Evolutionary conservation across 2,888 invertebrate species (phyloP).

Genomic region (Caenorhabditis drosophilae): DNA sequence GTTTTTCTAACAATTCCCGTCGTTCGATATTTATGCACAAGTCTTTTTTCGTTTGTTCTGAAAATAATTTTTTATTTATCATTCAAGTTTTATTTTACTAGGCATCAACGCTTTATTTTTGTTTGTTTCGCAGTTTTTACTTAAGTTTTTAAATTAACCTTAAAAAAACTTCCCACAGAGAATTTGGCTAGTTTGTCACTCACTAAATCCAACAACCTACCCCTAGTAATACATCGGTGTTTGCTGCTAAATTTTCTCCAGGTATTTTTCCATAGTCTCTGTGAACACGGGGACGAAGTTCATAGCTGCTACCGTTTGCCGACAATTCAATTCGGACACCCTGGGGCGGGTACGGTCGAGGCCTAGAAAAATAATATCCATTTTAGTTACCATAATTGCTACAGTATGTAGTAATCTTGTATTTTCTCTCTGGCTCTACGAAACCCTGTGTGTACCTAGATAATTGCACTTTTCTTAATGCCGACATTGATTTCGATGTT

Average conservation of each 20-base stretch:
- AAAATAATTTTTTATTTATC: not conserved
- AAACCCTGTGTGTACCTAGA: slow-evolving; percentile 3
- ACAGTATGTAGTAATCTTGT: no score
- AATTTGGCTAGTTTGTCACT: no score
- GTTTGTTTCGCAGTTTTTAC: no score
- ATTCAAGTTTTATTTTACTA: no score
- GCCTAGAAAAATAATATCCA: slow-evolving; percentile 12
- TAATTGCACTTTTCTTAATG: slow-evolving; percentile 24
- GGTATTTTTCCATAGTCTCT: slow-evolving; percentile 17
- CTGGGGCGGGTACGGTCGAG: slow-evolving; percentile 47
- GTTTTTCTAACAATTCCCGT: no score
- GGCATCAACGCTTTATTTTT: no score
- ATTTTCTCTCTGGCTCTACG: no score
- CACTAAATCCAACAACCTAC: no score
- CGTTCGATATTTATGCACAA: not conserved
- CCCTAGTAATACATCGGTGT: slow-evolving; percentile 45
- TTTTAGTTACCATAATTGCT: no score
- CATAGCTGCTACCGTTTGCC: slow-evolving; percentile 39
- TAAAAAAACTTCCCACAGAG: no score
- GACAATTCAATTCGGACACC: slow-evolving; percentile 51
- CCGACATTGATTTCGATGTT: slow-evolving; percentile 10
- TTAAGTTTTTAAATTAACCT: no score
- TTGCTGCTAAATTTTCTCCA: slow-evolving; percentile 35
- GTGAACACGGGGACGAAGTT: slow-evolving; percentile 28
- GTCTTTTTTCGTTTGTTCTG: not conserved